These are phyloP conservation scores for Ectemnius cavifrons DNA, from an alignment of 2,888 invertebrate genomes.

Conservation along the genomic window DNA sequence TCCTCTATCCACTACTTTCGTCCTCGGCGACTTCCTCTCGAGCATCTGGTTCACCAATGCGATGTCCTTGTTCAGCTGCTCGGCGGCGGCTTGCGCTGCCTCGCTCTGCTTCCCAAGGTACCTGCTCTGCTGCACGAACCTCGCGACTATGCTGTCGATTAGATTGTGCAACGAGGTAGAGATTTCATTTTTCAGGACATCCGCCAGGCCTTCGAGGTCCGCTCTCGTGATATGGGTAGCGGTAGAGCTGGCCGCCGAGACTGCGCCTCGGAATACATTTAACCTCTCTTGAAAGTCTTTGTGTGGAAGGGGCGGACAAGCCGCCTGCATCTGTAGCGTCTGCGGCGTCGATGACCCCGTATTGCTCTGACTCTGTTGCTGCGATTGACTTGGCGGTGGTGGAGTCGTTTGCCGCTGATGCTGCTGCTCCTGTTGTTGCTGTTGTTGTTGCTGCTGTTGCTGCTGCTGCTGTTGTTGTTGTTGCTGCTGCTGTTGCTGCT, in stretches of 20 bases:
- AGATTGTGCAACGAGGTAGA: constrained; percentile 89
- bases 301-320: constrained; percentile 79
- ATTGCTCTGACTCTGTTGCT: constrained; percentile 72
- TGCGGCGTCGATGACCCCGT: constrained; percentile 73
- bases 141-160: constrained; percentile 92
- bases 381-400: constrained; percentile 75
- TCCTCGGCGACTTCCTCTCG: constrained; percentile 91
- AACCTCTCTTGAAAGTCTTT: constrained; percentile 87
- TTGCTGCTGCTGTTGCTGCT: constrained; percentile 78
- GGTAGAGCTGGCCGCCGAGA: constrained; percentile 80
- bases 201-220: constrained; percentile 93
- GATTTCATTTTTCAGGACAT: constrained; percentile 93
- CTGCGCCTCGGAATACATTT: constrained; percentile 86
- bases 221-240: constrained; percentile 84
- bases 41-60: constrained; percentile 89
- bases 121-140: constrained; percentile 90
- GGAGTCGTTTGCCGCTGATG: constrained; percentile 74
- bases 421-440: constrained; percentile 51
- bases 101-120: constrained; percentile 88
- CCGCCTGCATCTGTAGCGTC: constrained; percentile 74
- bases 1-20: constrained; percentile 85
- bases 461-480: constrained; percentile 81
- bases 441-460: constrained; percentile 78
- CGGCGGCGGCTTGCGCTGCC: constrained; percentile 88
- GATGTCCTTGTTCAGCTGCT: constrained; percentile 91